Evolutionary conservation across 2,888 invertebrate genomes (phyloP), one percentile per base, ranked within the genome.

Genomic region (Axea sp.): DNA sequence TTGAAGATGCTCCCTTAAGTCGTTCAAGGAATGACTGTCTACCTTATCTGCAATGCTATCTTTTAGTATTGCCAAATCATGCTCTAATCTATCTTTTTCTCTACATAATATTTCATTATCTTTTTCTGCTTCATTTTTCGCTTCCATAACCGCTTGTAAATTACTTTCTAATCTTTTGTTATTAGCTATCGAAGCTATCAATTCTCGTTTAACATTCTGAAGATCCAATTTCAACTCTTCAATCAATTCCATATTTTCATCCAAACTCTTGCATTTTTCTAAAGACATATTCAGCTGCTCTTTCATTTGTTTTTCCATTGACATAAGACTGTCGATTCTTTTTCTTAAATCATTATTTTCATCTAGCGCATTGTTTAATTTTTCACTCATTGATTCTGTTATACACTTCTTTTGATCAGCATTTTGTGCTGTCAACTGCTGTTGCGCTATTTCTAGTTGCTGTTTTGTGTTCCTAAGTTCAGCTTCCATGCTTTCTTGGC

Each of bases 401-500:
- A 60, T 24, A n/a, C 31, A 0, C 7, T 65, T 37, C 33, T 55
- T 33, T 5, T 78, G 73, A 69, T 76, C 55, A n/a, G 62, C 53
- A 24, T 78, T 77, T 31, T 73, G 73, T 3, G 76, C 72, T n/a
- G 7, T 9, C n/a, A 57, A 3, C 8, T 69, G 89, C 77, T 88
- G 88, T 0, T 89, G 81, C 80, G 89, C 87, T 77, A 89, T 88
- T 3, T 87, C 88, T 31, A 89, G 80, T 41, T 89, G 82, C 2
- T 89, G 88, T 81, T 90, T 90, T 73, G 90, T 89, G 79, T 90
- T 90, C 83, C 89, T 89, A 35, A 89, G 78, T 62, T 90, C 90
- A 73, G 89, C 89, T 41, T 90, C 87, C 75, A 91, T 88, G 78
- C 90, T 90, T 22, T 89, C 88, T 1, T 89, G 83, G 75, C 89